Evolutionary conservation across 2,888 invertebrate genomes (phyloP), one percentile per base, ranked within the genome.

Genomic region (Drosophila suboccidentalis): DNA sequence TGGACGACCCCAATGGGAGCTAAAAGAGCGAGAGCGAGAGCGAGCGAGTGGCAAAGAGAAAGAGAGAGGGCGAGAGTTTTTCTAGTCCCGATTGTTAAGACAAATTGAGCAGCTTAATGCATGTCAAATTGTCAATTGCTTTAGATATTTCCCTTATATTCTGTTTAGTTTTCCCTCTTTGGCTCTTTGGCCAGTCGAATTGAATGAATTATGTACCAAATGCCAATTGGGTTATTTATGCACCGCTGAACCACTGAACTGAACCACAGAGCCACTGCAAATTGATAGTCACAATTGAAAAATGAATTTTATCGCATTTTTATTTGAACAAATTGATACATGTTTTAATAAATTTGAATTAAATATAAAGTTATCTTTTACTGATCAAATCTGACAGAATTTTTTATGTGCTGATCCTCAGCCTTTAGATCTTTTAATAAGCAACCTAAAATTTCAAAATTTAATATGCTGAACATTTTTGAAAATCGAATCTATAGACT

Each of bases 91-190:
- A 83, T 89, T 83, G 60, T 43, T 55, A 51, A 68, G 72, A 89
- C 89, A 84, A 84, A 84, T 84, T 80, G 89, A 80, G 65, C 89
- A 87, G 84, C 81, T 83, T 83, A 80, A 78, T 80, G 71, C 59
- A 76, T 75, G 80, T 83, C 87, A 75, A 89, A 87, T 87, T 88
- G 87, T 78, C 80, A 71, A 78, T 80, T 58, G 77, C 71, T 41
- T 65, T 17, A 49, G 59, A 59, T 77, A 64, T 41, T 51, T 58
- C 41, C 43, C 57, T 13, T 32, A 26, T 8, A 19, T 26, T 26
- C 51, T 60, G 57, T 50, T 68, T 54, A 54, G 65, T 58, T 61
- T 47, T 34, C 41, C 13, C 39, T 32, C 19, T 22, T 44, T 26
- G 26, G 26, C 29, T 29, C 29, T 29, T 29, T 46, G 43, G 59